Conservation (phyloP, 23 tunicate species). For the Styela clava region DNA sequence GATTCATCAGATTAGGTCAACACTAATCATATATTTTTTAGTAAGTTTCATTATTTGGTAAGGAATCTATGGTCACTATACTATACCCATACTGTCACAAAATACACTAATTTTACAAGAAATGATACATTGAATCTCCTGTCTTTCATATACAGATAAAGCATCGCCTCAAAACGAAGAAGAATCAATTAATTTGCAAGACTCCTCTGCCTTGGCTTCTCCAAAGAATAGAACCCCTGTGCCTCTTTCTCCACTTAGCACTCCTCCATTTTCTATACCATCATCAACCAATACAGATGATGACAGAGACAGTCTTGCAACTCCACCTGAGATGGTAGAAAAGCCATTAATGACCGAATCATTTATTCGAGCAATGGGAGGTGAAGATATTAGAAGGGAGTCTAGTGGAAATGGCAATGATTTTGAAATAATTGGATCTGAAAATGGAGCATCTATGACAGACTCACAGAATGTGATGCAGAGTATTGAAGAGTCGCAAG, state of each 20-base stretch:
- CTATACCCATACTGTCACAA: too few species aligned
- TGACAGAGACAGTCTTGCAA: conserved; percentile 80
- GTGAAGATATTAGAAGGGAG: conserved; percentile 2
- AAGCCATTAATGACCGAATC: conserved; percentile 84
- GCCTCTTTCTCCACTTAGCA: conserved; percentile 20
- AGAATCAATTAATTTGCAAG: not conserved
- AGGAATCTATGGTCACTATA: too few species aligned
- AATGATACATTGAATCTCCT: too few species aligned
- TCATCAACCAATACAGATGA: conserved; percentile 43
- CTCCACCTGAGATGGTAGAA: conserved; percentile 90
- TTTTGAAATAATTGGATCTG: not conserved
- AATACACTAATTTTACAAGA: too few species aligned
- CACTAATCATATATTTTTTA: too few species aligned
- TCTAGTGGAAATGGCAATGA: conserved; percentile 2
- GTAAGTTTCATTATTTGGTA: too few species aligned
- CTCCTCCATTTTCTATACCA: conserved; percentile 61
- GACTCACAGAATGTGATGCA: not conserved
- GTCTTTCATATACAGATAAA: not conserved
- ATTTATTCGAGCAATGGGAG: conserved; percentile 66
- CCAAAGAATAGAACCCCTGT: not conserved
- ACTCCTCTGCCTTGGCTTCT: not conserved
- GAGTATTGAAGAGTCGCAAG: not conserved
- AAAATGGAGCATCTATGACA: not conserved
- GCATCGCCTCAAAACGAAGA: not conserved
- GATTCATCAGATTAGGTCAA: too few species aligned